Conservation (phyloP, 2,113 vertebrate genomes). For the Hemichromis elongatus region DNA sequence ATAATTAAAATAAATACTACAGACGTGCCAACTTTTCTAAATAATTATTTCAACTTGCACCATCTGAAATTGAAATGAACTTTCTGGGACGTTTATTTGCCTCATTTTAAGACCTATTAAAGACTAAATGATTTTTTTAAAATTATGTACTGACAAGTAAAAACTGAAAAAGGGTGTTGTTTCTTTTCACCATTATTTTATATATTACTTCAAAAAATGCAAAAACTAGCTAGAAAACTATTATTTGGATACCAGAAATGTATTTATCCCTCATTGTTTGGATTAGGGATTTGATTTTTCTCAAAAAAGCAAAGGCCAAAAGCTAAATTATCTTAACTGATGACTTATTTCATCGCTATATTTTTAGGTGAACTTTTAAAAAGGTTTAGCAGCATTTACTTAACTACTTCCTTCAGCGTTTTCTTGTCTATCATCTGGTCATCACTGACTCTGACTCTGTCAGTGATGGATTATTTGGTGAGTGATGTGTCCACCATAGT, state of each 20-base stretch:
- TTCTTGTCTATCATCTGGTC: neutral
- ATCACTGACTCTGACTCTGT: neutral
- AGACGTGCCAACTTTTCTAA: neutral
- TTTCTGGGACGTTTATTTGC: neutral
- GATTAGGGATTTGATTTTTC: neutral
- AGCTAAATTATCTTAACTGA: neutral
- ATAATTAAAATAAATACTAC: neutral
- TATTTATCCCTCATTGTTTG: neutral
- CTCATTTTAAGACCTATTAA: neutral
- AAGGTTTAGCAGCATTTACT: neutral
- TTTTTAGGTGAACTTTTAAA: neutral
- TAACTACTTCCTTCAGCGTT: neutral
- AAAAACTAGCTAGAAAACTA: neutral
- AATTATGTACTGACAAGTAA: neutral
- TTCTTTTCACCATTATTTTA: neutral
- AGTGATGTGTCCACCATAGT: conserved; percentile 13
- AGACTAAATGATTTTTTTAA: fast-evolving
- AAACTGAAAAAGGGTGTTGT: neutral
- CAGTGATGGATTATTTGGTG: conserved; percentile 10
- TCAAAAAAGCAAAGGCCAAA: neutral
- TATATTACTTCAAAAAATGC: neutral
- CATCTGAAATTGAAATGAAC: neutral
- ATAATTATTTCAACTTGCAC: neutral
- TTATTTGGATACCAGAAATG: neutral
- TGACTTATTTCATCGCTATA: neutral